Evolutionary conservation across 2,797 vertebrate genomes (phyloP), one percentile per base, ranked within the genome.

Genomic region (Vultur gryphus): DNA sequence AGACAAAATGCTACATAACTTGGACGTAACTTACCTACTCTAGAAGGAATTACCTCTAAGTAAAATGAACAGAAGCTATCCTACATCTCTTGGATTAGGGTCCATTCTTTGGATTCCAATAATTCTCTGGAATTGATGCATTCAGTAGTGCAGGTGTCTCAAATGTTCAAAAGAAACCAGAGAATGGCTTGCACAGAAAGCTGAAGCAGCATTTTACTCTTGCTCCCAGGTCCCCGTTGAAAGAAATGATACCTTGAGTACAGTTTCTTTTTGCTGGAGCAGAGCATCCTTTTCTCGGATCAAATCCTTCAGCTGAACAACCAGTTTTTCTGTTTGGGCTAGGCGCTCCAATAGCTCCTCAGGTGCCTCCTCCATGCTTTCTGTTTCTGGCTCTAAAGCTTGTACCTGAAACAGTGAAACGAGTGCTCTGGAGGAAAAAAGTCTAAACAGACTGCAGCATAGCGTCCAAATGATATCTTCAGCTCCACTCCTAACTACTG

Each of bases 281-380:
- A 98, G 97, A 23, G 57, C 61, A 95, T 99, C 99, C 96, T 99
- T 99, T 82, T 99, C 99, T 87, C 98, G 98, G 91, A 99, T 97
- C 84, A 99, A 96, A 77, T 98, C 98, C 95, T 99, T 99, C 83
- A 99, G 98, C 93, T 99, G 99, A 48, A 98, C 97, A 81, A 99
- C 99, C 67, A 99, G 97, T 67, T 98, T 98, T 71, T 99, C 99
- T 64, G 99, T 98, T 84, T 99, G 98, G 77, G 98, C 97, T 91
- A 99, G 97, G 76, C 98, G 98, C 89, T 99, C 99, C 96, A 98
- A 54, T 57, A 98, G 92, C 52, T 99, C 99, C 85, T 99, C 98
- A 2, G 97, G 96, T 7, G 75, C 72, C 61, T 90, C 97, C 64
- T 87, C 92, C 78, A 91, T 96, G 51, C 97, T 95, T 33, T 83